These are phyloP conservation scores for Pseudolycoriella hygida DNA, from an alignment of 2,888 invertebrate species.

Conservation along the genomic window DNA sequence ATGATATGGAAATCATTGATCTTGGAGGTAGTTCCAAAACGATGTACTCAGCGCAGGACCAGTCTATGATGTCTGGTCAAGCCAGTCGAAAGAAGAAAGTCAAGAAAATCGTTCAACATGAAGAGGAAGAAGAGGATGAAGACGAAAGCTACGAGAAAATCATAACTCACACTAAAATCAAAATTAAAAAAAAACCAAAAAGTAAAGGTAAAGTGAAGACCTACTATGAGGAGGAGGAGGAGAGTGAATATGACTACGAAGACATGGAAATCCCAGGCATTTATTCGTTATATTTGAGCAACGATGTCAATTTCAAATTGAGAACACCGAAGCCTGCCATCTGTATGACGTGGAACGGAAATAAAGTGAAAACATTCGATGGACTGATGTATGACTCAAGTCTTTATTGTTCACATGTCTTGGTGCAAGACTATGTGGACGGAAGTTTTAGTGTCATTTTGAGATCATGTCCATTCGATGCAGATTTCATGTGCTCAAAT, in stretches of 20 bases:
- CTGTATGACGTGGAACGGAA: slow-evolving; percentile 66
- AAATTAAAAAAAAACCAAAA: slow-evolving; percentile 3
- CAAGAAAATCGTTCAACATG: background rate
- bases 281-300: slow-evolving; percentile 20
- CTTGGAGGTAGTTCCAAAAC: slow-evolving; percentile 12
- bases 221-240: slow-evolving; percentile 7
- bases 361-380: slow-evolving; percentile 73
- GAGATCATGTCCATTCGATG: slow-evolving; percentile 35
- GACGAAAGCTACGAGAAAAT: slow-evolving; percentile 6
- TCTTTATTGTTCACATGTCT: slow-evolving; percentile 53
- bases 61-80: slow-evolving; percentile 3
- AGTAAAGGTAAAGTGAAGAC: slow-evolving; percentile 1
- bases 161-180: slow-evolving; percentile 3
- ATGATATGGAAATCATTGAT: slow-evolving; percentile 15
- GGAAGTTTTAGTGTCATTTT: slow-evolving; percentile 53
- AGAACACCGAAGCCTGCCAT: slow-evolving; percentile 40
- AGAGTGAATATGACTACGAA: slow-evolving; percentile 7
- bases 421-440: slow-evolving; percentile 50
- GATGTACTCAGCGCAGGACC: background rate
- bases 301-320: slow-evolving; percentile 15
- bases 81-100: background rate
- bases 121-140: slow-evolving; percentile 4
- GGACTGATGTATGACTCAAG: slow-evolving; percentile 52
- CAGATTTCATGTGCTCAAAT: slow-evolving; percentile 31
- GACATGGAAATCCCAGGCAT: slow-evolving; percentile 8